Conservation (phyloP, 1,140 invertebrate species). For the Cepaea nemoralis region DNA sequence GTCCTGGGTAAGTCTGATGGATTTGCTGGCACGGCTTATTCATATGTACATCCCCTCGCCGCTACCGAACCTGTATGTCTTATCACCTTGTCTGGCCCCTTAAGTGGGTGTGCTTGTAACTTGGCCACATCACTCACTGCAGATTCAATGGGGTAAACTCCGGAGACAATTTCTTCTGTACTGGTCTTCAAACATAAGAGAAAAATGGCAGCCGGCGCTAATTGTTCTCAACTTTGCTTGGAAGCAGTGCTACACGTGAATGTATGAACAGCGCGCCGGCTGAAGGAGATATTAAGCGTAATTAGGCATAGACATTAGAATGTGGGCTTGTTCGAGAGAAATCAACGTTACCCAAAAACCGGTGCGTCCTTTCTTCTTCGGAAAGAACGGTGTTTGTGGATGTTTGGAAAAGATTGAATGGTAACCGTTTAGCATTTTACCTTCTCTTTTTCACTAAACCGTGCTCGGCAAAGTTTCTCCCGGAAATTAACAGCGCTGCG, state of each 20-base stretch:
- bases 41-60: not conserved
- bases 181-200: not conserved
- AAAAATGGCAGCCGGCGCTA: not conserved
- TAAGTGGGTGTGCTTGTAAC: slow-evolving; percentile 26
- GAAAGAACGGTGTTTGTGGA: slow-evolving; percentile 13
- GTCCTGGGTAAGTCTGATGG: not conserved
- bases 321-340: not conserved
- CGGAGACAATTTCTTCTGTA: not conserved
- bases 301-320: not conserved
- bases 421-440: not conserved
- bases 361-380: not conserved
- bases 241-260: not conserved
- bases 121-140: slow-evolving; percentile 8
- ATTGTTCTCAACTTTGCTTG: not conserved
- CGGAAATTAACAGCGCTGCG: slow-evolving; percentile 24
- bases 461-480: not conserved
- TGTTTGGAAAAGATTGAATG: not conserved
- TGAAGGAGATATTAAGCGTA: not conserved
- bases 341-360: not conserved
- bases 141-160: not conserved
- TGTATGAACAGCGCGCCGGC: not conserved
- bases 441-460: not conserved
- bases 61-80: not conserved
- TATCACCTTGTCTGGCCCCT: not conserved
- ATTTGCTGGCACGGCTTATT: not conserved